A percentile compares a stretch with the other conserved stretches of the same genome.
Conservation (phyloP, 2,888 invertebrate species). For the Alentia gelatinosa region DNA sequence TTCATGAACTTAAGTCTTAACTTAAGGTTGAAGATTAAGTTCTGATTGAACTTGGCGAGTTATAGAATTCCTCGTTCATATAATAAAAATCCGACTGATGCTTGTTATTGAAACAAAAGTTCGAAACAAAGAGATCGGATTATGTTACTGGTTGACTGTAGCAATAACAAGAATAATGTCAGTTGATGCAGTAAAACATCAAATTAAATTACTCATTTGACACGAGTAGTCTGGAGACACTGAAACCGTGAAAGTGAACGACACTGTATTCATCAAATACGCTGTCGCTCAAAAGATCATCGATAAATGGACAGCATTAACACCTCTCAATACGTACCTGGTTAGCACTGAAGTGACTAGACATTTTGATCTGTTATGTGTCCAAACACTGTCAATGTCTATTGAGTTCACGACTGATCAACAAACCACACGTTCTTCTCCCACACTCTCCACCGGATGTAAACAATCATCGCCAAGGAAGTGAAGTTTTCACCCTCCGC, state of each 20-base stretch:
- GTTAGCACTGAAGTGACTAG: constrained; percentile 73
- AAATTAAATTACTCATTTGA: too few species aligned
- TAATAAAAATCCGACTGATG: too few species aligned
- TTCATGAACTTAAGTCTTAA: too few species aligned
- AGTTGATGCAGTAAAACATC: too few species aligned
- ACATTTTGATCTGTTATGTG: constrained; percentile 51
- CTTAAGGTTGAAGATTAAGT: too few species aligned
- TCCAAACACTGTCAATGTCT: background rate
- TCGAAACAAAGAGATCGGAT: too few species aligned
- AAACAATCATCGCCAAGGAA: constrained; percentile 46
- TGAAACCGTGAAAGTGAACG: background rate
- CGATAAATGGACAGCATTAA: background rate
- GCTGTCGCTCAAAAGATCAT: background rate
- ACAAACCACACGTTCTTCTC: background rate
- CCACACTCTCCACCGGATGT: constrained; percentile 11
- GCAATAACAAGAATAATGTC: background rate
- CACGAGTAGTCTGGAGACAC: background rate
- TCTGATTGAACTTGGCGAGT: too few species aligned
- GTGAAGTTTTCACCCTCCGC: background rate
- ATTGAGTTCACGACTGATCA: background rate
- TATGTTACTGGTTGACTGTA: background rate
- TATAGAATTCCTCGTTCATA: too few species aligned
- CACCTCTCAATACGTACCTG: constrained; percentile 68
- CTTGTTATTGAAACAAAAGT: too few species aligned
- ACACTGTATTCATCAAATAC: background rate